Evolutionary conservation across 2,113 vertebrate genomes (phyloP).

Genomic region (Cyanoderma ruficeps): DNA sequence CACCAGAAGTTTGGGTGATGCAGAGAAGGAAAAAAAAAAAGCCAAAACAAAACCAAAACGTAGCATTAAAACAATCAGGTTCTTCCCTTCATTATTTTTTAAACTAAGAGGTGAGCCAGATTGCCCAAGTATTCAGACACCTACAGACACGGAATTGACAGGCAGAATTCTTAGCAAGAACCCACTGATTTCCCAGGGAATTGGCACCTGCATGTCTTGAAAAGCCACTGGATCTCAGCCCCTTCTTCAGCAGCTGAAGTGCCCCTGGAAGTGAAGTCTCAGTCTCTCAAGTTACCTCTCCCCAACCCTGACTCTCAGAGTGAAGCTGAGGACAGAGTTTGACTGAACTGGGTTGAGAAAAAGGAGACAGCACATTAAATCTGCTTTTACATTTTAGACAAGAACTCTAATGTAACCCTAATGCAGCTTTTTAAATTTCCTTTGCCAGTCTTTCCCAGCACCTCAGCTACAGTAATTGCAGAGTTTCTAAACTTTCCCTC

Average conservation of each 20-base stretch:
- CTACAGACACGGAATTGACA: neutral
- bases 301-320: neutral
- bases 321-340: neutral
- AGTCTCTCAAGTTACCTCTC: neutral
- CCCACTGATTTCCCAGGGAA: neutral
- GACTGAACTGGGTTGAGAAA: conserved; percentile 22
- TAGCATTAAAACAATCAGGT: neutral
- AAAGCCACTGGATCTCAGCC: neutral
- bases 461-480: conserved; percentile 26
- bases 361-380: neutral
- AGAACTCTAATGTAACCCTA: conserved; percentile 12
- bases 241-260: neutral
- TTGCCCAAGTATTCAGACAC: neutral
- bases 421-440: neutral
- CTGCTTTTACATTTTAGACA: neutral
- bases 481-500: conserved; percentile 34
- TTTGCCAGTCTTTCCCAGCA: neutral
- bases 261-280: neutral
- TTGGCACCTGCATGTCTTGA: neutral
- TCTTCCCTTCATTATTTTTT: neutral
- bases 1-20: neutral
- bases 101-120: neutral
- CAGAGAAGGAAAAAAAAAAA: neutral
- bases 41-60: neutral
- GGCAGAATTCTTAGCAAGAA: neutral